Evolutionary conservation across 2,113 vertebrate species (phyloP), one percentile per base, ranked within the genome.

Genomic region (Acrocephalus kingi): DNA sequence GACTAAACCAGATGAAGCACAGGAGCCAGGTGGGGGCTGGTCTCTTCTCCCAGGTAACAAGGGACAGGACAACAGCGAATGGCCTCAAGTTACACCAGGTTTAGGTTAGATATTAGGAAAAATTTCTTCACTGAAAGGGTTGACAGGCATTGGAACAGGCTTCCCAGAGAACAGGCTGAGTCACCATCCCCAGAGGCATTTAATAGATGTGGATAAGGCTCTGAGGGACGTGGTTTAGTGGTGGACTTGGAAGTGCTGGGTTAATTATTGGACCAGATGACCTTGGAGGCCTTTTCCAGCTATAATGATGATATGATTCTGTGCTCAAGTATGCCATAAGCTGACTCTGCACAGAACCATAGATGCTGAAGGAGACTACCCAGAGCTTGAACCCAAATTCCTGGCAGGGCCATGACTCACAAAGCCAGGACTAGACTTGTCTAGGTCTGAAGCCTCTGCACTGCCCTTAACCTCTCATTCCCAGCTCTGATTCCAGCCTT

Each of bases 1-100:
- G 45, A 45, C 33, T 67, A 28, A 61, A 88, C 31, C 3, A 59
- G 35, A 51, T 14, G 45, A 63, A 72, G 37, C 27, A 58, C 20
- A 54, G 39, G 12, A 88, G 7, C 13, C n/a, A 31, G 21, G 28
- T 41, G 30, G 11, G 9, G 3, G 2, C 13, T 0, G 0, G 14
- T 49, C 55, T 55, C 8, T 35, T 49, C n/a, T 62, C 15, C 46
- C 30, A 83, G 71, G 35, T 35, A 62, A 55, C 7, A 41, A 31
- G 55, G 17, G 21, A 31, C 18, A 35, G 30, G 30, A 48, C n/a
- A 62, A 35, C 19, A n/a, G 23, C 6, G 19, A 69, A 41, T 16
- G 39, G n/a, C 48, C 30, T 55, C 14, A 35, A 23, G 21, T 35
- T 49, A 21, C n/a, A 55, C 35, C 25, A 62, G 48, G 48, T 35